These are phyloP conservation scores for Phorcus lineatus DNA, from an alignment of 2,888 invertebrate species.

Conservation along the genomic window DNA sequence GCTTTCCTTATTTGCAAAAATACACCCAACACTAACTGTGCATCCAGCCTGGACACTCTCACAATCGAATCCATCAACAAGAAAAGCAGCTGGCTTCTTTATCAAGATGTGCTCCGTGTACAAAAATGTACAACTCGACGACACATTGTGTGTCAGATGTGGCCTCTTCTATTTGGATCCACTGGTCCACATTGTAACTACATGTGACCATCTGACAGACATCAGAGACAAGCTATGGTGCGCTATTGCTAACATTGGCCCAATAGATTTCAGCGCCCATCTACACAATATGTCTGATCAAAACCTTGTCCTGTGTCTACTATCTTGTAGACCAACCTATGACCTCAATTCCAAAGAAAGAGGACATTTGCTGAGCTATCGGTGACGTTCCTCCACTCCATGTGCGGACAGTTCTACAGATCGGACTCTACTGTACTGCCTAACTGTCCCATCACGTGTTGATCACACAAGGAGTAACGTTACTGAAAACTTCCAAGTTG, in stretches of 20 bases:
- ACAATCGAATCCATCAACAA: neutral
- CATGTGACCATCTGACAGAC: neutral
- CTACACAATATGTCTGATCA: neutral
- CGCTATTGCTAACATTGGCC: neutral
- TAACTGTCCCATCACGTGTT: too few relatives aligned
- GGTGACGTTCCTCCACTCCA: neutral
- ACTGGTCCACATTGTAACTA: neutral
- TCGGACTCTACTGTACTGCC: neutral
- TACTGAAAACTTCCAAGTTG: too few relatives aligned
- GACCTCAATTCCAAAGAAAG: too few relatives aligned
- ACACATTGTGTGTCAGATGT: neutral
- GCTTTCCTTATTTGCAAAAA: too few relatives aligned
- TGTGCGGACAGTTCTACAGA: neutral
- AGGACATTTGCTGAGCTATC: too few relatives aligned
- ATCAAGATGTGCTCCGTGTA: neutral
- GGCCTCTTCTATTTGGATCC: neutral
- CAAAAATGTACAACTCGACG: neutral
- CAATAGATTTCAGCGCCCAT: too few relatives aligned
- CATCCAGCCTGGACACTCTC: too few relatives aligned
- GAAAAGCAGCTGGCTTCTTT: neutral
- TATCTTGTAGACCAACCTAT: neutral
- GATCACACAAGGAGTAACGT: too few relatives aligned
- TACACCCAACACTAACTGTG: too few relatives aligned
- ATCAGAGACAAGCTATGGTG: neutral
- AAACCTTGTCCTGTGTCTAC: neutral